These are phyloP conservation scores for Botrylloides violaceus DNA, from an alignment of 23 tunicate species.

Conservation along the genomic window DNA sequence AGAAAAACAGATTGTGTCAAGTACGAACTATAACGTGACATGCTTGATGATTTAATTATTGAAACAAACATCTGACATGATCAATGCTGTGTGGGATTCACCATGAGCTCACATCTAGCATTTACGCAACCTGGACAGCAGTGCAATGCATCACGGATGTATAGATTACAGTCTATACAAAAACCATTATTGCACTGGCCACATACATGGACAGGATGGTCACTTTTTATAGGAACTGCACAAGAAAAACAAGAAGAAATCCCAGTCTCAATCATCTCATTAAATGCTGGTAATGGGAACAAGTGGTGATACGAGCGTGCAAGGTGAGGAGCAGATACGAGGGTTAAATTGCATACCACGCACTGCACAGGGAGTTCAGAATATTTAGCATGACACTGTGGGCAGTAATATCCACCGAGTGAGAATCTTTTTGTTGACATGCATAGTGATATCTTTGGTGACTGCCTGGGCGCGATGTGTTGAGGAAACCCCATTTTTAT, in stretches of 20 bases:
- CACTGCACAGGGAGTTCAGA: constrained; percentile 91
- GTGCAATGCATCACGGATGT: constrained; percentile 78
- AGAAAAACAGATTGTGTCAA: too few relatives aligned
- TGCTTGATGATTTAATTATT: too few relatives aligned
- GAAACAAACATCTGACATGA: too few relatives aligned
- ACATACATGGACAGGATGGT: constrained; percentile 43
- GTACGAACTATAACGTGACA: too few relatives aligned
- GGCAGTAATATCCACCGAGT: constrained; percentile 86
- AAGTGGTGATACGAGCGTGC: constrained; percentile 95
- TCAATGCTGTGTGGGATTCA: not conserved
- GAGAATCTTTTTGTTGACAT: constrained; percentile 62
- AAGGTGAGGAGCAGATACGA: constrained; percentile 96
- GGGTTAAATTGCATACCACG: constrained; percentile 61
- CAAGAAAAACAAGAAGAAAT: constrained; percentile 47
- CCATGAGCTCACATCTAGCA: constrained; percentile 46
- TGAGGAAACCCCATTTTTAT: constrained; percentile 98
- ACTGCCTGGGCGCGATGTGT: constrained; percentile 30
- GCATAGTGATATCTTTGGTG: constrained; percentile 61
- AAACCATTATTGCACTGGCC: constrained; percentile 29
- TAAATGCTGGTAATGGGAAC: constrained; percentile 70
- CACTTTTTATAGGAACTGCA: constrained; percentile 10
- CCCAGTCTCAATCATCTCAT: constrained; percentile 10
- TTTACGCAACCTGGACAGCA: constrained; percentile 95
- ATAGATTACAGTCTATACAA: constrained; percentile 82
- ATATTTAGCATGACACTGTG: constrained; percentile 79